Evolutionary conservation across 2,113 vertebrate genomes (phyloP), one percentile per base, ranked within the genome.

Genomic region (Upupa epops): DNA sequence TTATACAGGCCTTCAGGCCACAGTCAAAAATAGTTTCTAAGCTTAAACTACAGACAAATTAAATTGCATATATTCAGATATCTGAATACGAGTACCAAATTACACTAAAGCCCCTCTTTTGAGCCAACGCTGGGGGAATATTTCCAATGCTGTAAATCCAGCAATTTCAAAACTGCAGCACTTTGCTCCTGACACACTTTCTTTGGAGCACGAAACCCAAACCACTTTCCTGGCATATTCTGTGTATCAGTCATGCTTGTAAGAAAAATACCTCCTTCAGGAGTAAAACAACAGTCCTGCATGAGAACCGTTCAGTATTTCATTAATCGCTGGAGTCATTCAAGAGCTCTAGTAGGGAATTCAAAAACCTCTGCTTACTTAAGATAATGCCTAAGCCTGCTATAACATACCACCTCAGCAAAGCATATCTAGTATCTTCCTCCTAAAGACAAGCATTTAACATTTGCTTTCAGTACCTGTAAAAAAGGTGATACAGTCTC

Each of bases 341-440:
- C 0, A 1, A 8, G 45, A 42, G 19, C 42, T 34, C 40, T 29
- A 29, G 3, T 25, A 73, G n/a, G 8, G 22, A 86, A 86, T 65
- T 69, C 64, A 76, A 86, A 90, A n/a, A 25, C 4, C 17, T 36
- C 14, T 55, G 26, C 64, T 63, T 56, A 64, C 8, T 3, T 3
- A 1, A 65, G 24, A 9, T 18, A 71, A 16, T 10, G 15, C 15
- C 26, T 80, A 60, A 73, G 24, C 13, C 29, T 76, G 26, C 22
- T 56, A 68, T 64, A 26, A 83, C 15, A 19, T 31, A 69, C 26
- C 29, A 45, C 20, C 10, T 65, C 68, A 52, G 49, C 22, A 22
- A 91, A 11, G 8, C 3, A 0, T 28, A 90, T 7, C 34, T 48
- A 73, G 0, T 25, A n/a, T 2, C 17, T 42, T 25, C 9, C 37